Evolutionary conservation across 2,888 invertebrate species (phyloP).

Genomic region (Drosophila ustulata): DNA sequence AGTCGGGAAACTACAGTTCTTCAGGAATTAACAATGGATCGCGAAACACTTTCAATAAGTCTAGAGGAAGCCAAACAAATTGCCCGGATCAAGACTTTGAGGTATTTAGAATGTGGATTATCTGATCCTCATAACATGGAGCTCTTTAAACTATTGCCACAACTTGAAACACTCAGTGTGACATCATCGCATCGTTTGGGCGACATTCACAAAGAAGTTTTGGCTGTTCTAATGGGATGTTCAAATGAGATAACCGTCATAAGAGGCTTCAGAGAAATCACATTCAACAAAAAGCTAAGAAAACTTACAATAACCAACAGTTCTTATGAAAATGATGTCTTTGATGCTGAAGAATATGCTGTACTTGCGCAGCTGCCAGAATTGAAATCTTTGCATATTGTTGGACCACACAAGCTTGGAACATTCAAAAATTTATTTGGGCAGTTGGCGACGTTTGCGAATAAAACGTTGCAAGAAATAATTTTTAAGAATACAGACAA

Average conservation of each 20-base stretch:
- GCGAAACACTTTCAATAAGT: background rate
- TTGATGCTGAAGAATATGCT: conserved; percentile 4
- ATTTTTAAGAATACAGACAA: background rate
- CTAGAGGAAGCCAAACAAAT: background rate
- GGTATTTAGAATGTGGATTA: conserved; percentile 1
- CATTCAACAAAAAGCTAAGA: background rate
- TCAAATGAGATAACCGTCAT: background rate
- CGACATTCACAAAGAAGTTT: background rate
- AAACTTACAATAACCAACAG: background rate
- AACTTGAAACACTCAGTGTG: background rate
- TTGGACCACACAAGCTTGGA: background rate
- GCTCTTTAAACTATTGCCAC: background rate
- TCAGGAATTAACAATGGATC: background rate
- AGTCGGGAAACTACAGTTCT: background rate
- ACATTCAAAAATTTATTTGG: conserved; percentile 2
- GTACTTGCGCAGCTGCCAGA: background rate
- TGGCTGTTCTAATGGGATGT: conserved; percentile 1
- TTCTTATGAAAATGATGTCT: conserved; percentile 1
- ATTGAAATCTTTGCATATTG: background rate
- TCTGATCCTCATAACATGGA: background rate
- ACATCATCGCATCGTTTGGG: background rate
- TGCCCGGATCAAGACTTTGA: background rate
- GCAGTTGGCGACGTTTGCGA: background rate
- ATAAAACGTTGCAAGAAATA: background rate
- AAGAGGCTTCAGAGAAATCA: background rate